Conservation (phyloP, 2,888 invertebrate species). For the Diarsia mendica region DNA sequence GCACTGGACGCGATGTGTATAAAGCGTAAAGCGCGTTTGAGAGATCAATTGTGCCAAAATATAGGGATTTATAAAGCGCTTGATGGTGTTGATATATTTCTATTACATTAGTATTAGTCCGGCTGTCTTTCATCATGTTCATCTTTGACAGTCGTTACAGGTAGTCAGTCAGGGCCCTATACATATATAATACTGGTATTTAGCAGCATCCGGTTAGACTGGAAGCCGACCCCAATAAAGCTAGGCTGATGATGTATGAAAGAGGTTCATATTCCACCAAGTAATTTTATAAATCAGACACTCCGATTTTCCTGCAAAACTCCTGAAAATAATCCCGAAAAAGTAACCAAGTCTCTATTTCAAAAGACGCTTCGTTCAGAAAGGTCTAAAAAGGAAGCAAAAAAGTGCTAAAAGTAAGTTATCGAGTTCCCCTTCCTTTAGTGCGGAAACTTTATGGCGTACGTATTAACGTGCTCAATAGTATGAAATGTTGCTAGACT, state of each 20-base stretch:
- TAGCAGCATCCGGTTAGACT: no score
- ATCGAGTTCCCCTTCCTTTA: slow-evolving; percentile 31
- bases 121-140: no score
- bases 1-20: background rate
- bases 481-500: slow-evolving; percentile 28
- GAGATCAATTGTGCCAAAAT: background rate
- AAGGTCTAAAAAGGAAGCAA: slow-evolving; percentile 45
- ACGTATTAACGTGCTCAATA: slow-evolving; percentile 17
- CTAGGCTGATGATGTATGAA: background rate
- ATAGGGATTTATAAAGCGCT: background rate
- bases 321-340: slow-evolving; percentile 3
- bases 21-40: background rate
- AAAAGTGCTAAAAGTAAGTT: slow-evolving; percentile 54
- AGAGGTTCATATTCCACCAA: background rate
- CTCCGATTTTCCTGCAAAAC: background rate
- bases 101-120: no score
- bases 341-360: slow-evolving; percentile 5
- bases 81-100: no score
- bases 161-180: no score
- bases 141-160: no score
- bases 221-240: no score
- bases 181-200: no score
- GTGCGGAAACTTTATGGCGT: slow-evolving; percentile 19
- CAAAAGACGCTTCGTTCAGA: slow-evolving; percentile 24
- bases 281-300: background rate